Percentiles rank a stretch among this genome's conserved stretches.
These are phyloP conservation scores for Syrrhaptes paradoxus DNA, from an alignment of 2,113 vertebrate genomes.

Conservation along the genomic window DNA sequence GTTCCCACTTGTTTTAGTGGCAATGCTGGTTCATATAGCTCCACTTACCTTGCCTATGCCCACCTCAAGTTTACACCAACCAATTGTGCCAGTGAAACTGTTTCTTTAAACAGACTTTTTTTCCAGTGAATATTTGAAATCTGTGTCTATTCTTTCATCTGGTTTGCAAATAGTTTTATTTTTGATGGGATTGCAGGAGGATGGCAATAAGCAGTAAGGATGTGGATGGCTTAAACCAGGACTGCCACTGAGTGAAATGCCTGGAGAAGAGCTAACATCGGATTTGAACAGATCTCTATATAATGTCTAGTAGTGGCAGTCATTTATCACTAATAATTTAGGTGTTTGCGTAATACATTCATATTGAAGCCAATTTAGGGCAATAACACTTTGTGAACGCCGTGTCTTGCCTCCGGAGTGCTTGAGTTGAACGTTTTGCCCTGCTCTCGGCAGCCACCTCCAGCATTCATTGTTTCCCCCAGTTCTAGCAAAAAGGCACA, in stretches of 20 bases:
- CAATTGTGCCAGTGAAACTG: background rate
- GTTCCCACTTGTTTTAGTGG: background rate
- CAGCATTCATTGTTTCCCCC: rapidly evolving
- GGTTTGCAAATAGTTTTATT: background rate
- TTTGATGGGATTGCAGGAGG: background rate
- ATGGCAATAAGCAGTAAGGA: background rate
- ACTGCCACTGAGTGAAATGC: background rate
- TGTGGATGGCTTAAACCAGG: background rate
- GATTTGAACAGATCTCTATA: background rate
- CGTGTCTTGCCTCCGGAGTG: background rate
- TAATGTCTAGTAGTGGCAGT: background rate
- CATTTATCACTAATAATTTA: background rate
- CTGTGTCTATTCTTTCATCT: background rate
- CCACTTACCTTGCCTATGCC: background rate
- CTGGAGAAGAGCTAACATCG: background rate
- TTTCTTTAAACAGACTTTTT: background rate
- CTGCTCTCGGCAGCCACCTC: background rate
- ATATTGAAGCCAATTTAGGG: background rate
- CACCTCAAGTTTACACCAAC: background rate
- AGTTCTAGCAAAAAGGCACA: background rate
- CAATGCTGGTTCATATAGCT: background rate
- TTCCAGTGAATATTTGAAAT: background rate
- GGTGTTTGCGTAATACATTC: background rate
- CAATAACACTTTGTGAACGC: background rate
- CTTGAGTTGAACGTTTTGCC: background rate